Base-by-base conservation (phyloP, 2,797 vertebrate species). In the Streptopelia turtur region DNA sequence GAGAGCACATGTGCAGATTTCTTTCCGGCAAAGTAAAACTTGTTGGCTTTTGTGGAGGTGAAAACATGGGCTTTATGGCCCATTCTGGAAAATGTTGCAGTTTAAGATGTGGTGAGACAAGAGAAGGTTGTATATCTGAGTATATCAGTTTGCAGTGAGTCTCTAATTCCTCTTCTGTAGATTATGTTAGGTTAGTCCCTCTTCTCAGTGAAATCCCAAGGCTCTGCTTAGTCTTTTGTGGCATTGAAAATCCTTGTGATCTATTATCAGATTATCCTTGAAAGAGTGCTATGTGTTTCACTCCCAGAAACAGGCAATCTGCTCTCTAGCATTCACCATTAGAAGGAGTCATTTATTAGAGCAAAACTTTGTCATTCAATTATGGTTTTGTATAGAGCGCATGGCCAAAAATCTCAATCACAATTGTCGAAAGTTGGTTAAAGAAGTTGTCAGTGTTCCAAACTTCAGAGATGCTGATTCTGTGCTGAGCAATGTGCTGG, bases 361-460 rank as follows among this genome's bases (percentile, higher is more conserved):
- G 55, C 80, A 88, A 45, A 87, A 79, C 83, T 96, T 88, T 96
- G 96, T 95, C 96, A 96, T 92, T 96, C 90, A 50, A 47, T 97
- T 96, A 96, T 89, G 86, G 63, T 80, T 88, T 70, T 80, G 47
- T 91, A 22, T 89, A 70, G 41, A 90, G 66, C 22, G 1, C 93
- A 95, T 31, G 94, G 95, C 66, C 94, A 94, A 94, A 94, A 95
- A 61, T 94, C 93, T 96, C 90, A 90, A 96, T 95, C 90, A 97
- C 50, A 17, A 27, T 23, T 91, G 91, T 95, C 91, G 68, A 13
- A 95, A 96, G 63, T 89, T 93, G 52, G 35, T 76, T 88, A 88
- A 91, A 80, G 87, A 61, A 91, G 71, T 52, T 82, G 75, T 68
- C 0, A 6, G 35, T 45, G 35, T 41, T 88, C 69, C 49, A 61